phyloP scores from a whole-genome alignment of 2,888 invertebrate genomes.

The Drosophila formosana region DNA sequence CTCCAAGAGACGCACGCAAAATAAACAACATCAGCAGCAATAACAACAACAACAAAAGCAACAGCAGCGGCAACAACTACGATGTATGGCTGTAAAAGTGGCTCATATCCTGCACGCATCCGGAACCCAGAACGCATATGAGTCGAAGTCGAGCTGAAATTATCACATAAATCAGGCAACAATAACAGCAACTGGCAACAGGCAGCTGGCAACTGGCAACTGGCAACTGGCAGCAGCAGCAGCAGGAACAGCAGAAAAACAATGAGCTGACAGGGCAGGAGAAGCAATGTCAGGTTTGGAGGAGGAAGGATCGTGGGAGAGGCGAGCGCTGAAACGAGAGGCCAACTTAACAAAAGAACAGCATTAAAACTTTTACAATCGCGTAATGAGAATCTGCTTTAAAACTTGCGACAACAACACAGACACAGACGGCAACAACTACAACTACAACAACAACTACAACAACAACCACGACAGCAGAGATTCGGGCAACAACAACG shows the following conservation, averaged over 20 bases:
- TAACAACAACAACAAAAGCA: slow-evolving; percentile 33
- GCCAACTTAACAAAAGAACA: slow-evolving; percentile 78
- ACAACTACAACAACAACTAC: slow-evolving; percentile 27
- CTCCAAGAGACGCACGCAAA: slow-evolving; percentile 61
- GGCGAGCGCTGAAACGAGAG: slow-evolving; percentile 44
- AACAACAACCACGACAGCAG: slow-evolving; percentile 31
- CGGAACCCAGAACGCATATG: slow-evolving; percentile 70
- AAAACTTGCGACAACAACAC: slow-evolving; percentile 74
- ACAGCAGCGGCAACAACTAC: slow-evolving; percentile 57
- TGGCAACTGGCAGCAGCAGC: slow-evolving; percentile 33
- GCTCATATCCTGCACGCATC: slow-evolving; percentile 79
- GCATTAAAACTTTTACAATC: slow-evolving; percentile 80
- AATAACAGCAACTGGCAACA: slow-evolving; percentile 49
- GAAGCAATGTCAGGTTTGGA: neutral
- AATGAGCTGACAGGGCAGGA: slow-evolving; percentile 47
- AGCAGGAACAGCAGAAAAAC: slow-evolving; percentile 47
- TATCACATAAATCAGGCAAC: slow-evolving; percentile 76
- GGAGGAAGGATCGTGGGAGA: neutral
- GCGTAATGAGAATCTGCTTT: slow-evolving; percentile 81
- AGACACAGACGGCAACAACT: slow-evolving; percentile 59
- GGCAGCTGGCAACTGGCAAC: slow-evolving; percentile 43
- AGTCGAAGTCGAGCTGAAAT: slow-evolving; percentile 65
- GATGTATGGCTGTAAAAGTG: slow-evolving; percentile 76
- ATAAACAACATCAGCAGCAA: slow-evolving; percentile 64
- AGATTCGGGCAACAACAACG: slow-evolving; percentile 45